phyloP scores from a whole-genome alignment of 2,797 vertebrate genomes.

The Acomys russatus region DNA sequence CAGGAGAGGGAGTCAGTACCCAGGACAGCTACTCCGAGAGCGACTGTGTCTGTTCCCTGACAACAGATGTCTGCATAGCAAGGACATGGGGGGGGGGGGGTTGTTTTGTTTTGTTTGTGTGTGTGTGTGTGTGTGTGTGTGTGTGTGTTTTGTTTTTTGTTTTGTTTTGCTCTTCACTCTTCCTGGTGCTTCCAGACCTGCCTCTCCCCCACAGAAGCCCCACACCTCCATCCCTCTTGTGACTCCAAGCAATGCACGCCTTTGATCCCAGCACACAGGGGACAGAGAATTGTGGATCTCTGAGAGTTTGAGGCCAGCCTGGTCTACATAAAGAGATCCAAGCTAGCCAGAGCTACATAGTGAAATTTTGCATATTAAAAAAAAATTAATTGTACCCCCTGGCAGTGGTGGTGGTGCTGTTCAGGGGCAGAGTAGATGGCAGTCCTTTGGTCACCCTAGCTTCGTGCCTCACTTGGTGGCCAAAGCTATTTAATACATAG shows the following conservation, averaged over 20 bases:
- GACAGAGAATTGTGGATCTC: not conserved
- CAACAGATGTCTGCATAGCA: not conserved
- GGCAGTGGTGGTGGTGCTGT: not conserved
- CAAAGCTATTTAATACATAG: not conserved
- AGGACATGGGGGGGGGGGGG: too few species aligned
- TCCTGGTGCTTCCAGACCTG: not conserved
- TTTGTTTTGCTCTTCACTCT: too few species aligned
- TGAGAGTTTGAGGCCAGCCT: not conserved
- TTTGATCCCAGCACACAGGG: not conserved
- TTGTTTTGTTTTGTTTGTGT: not conserved
- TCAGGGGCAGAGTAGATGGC: not conserved
- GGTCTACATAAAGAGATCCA: not conserved
- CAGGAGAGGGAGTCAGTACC: not conserved
- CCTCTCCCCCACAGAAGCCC: not conserved
- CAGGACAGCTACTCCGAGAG: not conserved
- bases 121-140: fast-evolving
- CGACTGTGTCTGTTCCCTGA: not conserved
- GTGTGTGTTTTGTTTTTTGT: too few species aligned
- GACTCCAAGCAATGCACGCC: not conserved
- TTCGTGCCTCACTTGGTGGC: not conserved
- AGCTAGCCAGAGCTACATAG: not conserved
- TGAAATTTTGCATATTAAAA: not conserved
- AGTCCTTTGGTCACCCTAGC: not conserved
- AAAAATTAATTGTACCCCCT: not conserved
- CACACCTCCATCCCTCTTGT: too few species aligned